Percentiles rank a stretch among this genome's conserved stretches.
Evolutionary conservation across 1,140 invertebrate genomes (phyloP).

Genomic region (Drosophila bipectinata): DNA sequence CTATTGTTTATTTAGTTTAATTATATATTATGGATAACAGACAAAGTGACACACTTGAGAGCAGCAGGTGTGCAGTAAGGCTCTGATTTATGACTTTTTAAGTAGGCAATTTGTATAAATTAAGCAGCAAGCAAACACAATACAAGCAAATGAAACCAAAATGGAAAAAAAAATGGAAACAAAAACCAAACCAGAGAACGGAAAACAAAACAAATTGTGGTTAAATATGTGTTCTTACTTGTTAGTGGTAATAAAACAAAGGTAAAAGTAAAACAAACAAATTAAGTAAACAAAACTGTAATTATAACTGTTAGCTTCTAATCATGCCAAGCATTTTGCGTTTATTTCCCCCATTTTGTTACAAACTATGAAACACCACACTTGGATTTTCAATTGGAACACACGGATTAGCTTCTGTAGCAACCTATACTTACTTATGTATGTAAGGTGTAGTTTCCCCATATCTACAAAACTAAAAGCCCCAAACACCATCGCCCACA

Average conservation of each 20-base stretch:
- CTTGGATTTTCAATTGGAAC: constrained; percentile 22
- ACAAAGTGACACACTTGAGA: constrained; percentile 24
- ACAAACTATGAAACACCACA: constrained; percentile 15
- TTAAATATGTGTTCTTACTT: constrained; percentile 84
- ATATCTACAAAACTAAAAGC: constrained; percentile 7
- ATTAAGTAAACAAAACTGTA: constrained; percentile 40
- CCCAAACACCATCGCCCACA: constrained; percentile 19
- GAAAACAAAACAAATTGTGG: constrained; percentile 75
- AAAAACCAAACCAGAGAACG: constrained; percentile 37
- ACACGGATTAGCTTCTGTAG: constrained; percentile 37
- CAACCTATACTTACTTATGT: neutral
- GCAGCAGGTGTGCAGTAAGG: constrained; percentile 62
- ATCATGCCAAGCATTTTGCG: constrained; percentile 77
- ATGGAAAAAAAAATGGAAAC: constrained; percentile 19
- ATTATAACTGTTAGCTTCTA: constrained; percentile 74
- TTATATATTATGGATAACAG: constrained; percentile 55
- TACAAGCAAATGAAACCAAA: constrained; percentile 31
- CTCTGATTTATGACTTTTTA: constrained; percentile 81
- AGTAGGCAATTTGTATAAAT: constrained; percentile 78
- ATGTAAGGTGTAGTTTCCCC: constrained; percentile 21
- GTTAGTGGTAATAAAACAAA: constrained; percentile 80
- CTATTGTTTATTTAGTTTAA: constrained; percentile 82
- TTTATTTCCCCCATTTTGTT: constrained; percentile 41
- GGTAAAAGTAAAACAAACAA: constrained; percentile 46
- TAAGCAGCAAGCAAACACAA: constrained; percentile 54